These are phyloP conservation scores for Opisthograptis luteolata DNA, from an alignment of 2,888 invertebrate genomes.

Conservation along the genomic window DNA sequence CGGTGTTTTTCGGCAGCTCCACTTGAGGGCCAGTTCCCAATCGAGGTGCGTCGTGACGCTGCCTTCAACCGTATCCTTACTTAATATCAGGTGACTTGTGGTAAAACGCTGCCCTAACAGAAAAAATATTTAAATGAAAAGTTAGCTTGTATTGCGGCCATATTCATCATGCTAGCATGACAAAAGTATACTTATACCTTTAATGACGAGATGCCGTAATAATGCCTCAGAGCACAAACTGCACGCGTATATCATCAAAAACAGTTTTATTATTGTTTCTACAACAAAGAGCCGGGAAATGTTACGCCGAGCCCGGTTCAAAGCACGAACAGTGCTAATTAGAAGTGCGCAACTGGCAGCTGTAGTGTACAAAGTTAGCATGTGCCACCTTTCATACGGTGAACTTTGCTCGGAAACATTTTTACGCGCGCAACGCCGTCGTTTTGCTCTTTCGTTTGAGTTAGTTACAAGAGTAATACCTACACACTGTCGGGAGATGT, in stretches of 20 bases:
- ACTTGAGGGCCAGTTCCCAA: no score
- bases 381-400: slow-evolving; percentile 50
- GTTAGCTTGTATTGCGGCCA: no score
- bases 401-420: slow-evolving; percentile 55
- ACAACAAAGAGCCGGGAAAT: slow-evolving; percentile 26
- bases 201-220: background rate
- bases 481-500: slow-evolving; percentile 32
- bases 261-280: slow-evolving; percentile 31
- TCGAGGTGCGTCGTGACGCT: no score
- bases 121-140: no score
- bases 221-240: slow-evolving; percentile 18
- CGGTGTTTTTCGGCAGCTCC: no score
- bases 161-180: background rate
- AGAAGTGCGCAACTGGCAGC: slow-evolving; percentile 50
- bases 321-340: slow-evolving; percentile 57
- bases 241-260: slow-evolving; percentile 20
- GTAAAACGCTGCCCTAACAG: no score
- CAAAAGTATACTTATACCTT: slow-evolving; percentile 1
- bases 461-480: slow-evolving; percentile 40
- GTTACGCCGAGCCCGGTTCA: slow-evolving; percentile 31
- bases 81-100: no score
- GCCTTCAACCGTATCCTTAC: no score
- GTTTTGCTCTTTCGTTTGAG: slow-evolving; percentile 50
- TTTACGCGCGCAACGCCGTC: slow-evolving; percentile 52
- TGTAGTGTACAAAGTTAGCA: slow-evolving; percentile 49